Conservation (phyloP, 2,113 vertebrate genomes). For the Prolemur simus region DNA sequence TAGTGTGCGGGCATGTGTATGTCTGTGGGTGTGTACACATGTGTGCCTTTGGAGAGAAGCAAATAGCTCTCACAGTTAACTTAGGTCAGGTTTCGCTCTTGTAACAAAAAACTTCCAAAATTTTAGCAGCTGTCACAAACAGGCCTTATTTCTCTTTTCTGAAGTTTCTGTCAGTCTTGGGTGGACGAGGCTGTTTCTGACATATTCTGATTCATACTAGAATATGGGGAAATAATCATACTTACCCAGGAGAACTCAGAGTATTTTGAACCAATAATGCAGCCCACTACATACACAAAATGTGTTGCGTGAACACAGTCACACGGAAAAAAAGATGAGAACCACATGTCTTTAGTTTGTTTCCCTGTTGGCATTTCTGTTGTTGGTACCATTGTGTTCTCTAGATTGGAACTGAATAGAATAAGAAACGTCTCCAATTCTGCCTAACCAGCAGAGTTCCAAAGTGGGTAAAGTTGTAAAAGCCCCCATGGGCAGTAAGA, state of each 20-base stretch:
- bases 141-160: neutral
- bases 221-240: fast-evolving
- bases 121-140: neutral
- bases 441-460: neutral
- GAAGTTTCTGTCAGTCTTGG: neutral
- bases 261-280: neutral
- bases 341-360: neutral
- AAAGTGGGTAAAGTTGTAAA: too few relatives aligned
- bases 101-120: neutral
- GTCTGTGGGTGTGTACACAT: too few relatives aligned
- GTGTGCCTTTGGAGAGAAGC: neutral
- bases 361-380: neutral
- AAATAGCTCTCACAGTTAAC: neutral
- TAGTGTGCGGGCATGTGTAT: neutral
- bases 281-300: fast-evolving
- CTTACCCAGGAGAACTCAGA: fast-evolving
- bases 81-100: fast-evolving
- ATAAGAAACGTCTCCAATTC: fast-evolving
- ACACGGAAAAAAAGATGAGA: neutral
- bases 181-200: neutral
- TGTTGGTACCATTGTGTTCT: fast-evolving
- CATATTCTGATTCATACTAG: too few relatives aligned
- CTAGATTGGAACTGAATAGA: neutral
- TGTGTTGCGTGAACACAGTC: neutral
- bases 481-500: neutral